These are phyloP conservation scores for Limanda limanda DNA, from an alignment of 2,113 vertebrate genomes.

Conservation along the genomic window DNA sequence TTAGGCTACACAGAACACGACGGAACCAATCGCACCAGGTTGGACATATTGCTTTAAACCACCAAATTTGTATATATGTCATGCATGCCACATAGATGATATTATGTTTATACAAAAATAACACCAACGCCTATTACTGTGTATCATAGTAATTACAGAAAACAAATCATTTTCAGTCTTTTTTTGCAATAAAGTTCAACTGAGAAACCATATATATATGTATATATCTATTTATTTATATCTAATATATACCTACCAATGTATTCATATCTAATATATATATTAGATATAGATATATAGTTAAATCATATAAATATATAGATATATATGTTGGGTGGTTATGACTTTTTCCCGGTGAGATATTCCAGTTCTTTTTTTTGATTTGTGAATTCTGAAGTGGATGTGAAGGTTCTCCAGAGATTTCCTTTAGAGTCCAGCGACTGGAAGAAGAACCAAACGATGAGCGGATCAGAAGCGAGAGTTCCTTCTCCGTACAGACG, in stretches of 20 bases:
- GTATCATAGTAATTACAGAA: conserved; percentile 81
- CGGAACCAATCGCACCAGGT: conserved; percentile 84
- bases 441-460: conserved; percentile 67
- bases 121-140: conserved; percentile 83
- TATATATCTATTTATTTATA: conserved; percentile 51
- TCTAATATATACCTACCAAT: conserved; percentile 39
- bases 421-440: conserved; percentile 38
- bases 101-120: conserved; percentile 88
- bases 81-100: conserved; percentile 88
- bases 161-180: conserved; percentile 70
- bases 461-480: conserved; percentile 60
- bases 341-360: conserved; percentile 60
- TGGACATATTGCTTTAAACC: conserved; percentile 87
- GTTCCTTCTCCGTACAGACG: conserved; percentile 55
- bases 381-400: conserved; percentile 27
- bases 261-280: conserved; percentile 1
- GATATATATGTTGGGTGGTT: conserved; percentile 64
- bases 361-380: conserved; percentile 65
- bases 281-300: conserved; percentile 52
- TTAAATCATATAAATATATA: conserved; percentile 56
- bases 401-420: conserved; percentile 49
- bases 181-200: conserved; percentile 72
- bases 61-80: conserved; percentile 85
- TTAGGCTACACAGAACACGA: conserved; percentile 85
- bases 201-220: conserved; percentile 59